A percentile compares a stretch with the other conserved stretches of the same genome.
These are phyloP conservation scores for Drosophila ogumai DNA, from an alignment of 1,140 invertebrate genomes.

Conservation along the genomic window DNA sequence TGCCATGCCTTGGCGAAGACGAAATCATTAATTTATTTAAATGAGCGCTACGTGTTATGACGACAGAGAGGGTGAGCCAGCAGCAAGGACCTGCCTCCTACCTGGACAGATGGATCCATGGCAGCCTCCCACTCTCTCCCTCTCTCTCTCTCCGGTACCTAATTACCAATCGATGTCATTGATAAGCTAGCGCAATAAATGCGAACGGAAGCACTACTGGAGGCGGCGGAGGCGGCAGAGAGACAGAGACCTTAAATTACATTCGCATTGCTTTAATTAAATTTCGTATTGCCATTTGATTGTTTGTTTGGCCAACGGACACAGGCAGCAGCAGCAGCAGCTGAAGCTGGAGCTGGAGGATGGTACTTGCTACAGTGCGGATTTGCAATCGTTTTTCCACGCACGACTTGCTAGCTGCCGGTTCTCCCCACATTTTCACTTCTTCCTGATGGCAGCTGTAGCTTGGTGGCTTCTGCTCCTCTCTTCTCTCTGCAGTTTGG, in stretches of 20 bases:
- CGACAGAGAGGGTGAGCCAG: slow-evolving; percentile 9
- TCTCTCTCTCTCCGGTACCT: slow-evolving; percentile 30
- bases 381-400: slow-evolving; percentile 46
- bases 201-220: slow-evolving; percentile 9
- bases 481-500: slow-evolving; percentile 16
- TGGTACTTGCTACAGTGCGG: not conserved
- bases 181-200: slow-evolving; percentile 46
- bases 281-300: slow-evolving; percentile 72
- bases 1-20: not conserved
- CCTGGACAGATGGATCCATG: slow-evolving; percentile 12
- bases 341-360: slow-evolving; percentile 3
- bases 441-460: slow-evolving; percentile 1
- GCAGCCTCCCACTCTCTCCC: slow-evolving; percentile 2
- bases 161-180: slow-evolving; percentile 73
- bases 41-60: slow-evolving; percentile 74
- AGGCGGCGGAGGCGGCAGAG: not conserved
- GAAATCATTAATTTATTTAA: slow-evolving; percentile 80
- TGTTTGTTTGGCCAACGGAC: slow-evolving; percentile 49
- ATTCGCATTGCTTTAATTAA: slow-evolving; percentile 66
- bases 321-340: slow-evolving; percentile 7
- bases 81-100: not conserved
- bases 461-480: not conserved
- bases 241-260: slow-evolving; percentile 21
- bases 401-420: slow-evolving; percentile 42
- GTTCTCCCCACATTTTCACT: slow-evolving; percentile 5